Evolutionary conservation across 2,888 invertebrate species (phyloP).

Genomic region (Neoascia interrupta): DNA sequence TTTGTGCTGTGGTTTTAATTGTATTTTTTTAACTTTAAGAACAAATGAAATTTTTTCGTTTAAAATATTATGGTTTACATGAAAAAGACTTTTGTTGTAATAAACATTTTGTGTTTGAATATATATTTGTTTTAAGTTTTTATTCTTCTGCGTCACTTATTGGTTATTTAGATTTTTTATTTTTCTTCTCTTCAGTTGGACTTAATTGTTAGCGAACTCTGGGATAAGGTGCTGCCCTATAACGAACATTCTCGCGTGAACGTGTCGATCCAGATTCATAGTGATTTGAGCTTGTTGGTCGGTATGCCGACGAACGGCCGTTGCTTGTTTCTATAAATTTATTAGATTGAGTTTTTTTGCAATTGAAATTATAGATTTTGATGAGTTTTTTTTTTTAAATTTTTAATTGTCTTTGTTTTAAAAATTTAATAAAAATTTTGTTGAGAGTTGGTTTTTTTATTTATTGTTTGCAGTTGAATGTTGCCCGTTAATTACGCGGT

Average conservation of each 20-base stretch:
- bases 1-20: constrained; percentile 17
- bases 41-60: constrained; percentile 23
- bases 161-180: constrained; percentile 33
- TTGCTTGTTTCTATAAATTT: constrained; percentile 79
- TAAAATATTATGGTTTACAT: too few relatives aligned
- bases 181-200: constrained; percentile 23
- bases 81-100: too few relatives aligned
- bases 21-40: constrained; percentile 20
- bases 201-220: constrained; percentile 76
- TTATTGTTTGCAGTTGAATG: constrained; percentile 30
- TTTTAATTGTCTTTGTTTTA: constrained; percentile 42
- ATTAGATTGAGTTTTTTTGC: constrained; percentile 75
- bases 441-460: constrained; percentile 42
- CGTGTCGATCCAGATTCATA: constrained; percentile 77
- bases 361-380: constrained; percentile 57
- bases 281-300: constrained; percentile 78
- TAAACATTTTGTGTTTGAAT: too few relatives aligned
- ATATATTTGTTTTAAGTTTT: constrained; percentile 7
- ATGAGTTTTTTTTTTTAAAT: constrained; percentile 56
- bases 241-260: constrained; percentile 79
- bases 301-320: constrained; percentile 78
- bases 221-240: constrained; percentile 79
- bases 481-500: constrained; percentile 9
- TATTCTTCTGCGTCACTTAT: constrained; percentile 41
- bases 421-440: constrained; percentile 62